phyloP scores from a whole-genome alignment of 2,113 vertebrate genomes.

The Paedocypris sp. region DNA sequence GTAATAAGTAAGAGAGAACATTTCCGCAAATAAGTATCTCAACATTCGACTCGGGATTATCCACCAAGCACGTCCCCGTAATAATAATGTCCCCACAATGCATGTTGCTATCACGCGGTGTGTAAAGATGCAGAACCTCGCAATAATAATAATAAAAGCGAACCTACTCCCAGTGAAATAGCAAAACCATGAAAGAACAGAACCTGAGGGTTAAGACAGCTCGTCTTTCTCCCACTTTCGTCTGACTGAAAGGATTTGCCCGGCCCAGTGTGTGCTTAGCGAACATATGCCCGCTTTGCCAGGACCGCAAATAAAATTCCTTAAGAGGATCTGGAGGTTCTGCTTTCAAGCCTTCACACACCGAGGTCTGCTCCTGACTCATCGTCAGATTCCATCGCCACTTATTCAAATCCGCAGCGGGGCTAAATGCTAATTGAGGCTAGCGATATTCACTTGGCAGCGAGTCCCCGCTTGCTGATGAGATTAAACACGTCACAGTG shows the following conservation, averaged over 20 bases:
- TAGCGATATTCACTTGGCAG: constrained; percentile 3
- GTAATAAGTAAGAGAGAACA: too few species aligned
- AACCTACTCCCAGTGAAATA: too few species aligned
- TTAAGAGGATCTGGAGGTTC: not conserved
- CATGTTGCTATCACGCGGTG: too few species aligned
- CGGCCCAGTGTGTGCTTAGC: not conserved
- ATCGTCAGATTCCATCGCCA: not conserved
- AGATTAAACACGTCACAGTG: constrained; percentile 4
- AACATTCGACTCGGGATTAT: too few species aligned
- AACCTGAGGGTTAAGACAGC: too few species aligned
- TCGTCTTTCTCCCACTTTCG: not conserved
- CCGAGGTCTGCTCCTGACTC: constrained; percentile 1
- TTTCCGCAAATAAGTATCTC: too few species aligned
- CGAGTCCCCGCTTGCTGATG: not conserved
- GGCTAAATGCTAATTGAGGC: not conserved
- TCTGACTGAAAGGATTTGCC: not conserved
- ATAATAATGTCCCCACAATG: too few species aligned
- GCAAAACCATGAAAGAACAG: too few species aligned
- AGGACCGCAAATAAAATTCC: not conserved
- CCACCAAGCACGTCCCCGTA: too few species aligned
- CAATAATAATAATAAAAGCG: too few species aligned
- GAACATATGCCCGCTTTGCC: not conserved
- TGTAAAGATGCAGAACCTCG: too few species aligned
- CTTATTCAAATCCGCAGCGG: not conserved
- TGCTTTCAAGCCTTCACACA: not conserved